Evolutionary conservation across 35 echinoderm and acorn worm species (phyloP).

Genomic region (Heliocidaris erythrogramma): DNA sequence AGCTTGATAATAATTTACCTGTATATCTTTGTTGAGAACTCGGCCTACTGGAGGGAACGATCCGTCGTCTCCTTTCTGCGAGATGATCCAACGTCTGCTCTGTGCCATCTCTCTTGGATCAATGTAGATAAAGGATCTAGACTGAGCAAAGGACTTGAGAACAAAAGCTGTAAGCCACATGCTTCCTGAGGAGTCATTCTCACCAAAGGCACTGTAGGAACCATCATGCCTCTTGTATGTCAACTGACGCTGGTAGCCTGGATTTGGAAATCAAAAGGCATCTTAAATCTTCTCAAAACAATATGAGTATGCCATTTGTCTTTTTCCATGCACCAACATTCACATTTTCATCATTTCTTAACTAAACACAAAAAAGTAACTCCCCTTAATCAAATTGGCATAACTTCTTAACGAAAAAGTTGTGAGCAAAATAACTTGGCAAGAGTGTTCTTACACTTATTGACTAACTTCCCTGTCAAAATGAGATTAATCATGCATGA

Average conservation of each 20-base stretch:
- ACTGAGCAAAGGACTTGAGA: constrained; percentile 96
- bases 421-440: too few relatives aligned
- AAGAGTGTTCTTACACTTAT: too few relatives aligned
- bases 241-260: constrained; percentile 95
- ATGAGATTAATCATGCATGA: too few relatives aligned
- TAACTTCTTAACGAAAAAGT: too few relatives aligned
- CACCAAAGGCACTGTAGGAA: constrained; percentile 97
- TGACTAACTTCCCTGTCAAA: too few relatives aligned
- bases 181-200: constrained; percentile 94
- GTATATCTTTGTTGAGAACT: constrained; percentile 98
- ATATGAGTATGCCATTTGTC: too few relatives aligned
- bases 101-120: constrained; percentile 69
- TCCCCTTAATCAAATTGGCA: too few relatives aligned
- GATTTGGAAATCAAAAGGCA: neutral
- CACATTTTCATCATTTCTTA: too few relatives aligned
- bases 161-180: constrained; percentile 99
- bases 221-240: constrained; percentile 90
- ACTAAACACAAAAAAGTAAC: too few relatives aligned
- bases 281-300: neutral
- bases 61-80: constrained; percentile 75
- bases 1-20: constrained; percentile 53
- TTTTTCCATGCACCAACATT: too few relatives aligned
- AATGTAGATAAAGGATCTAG: constrained; percentile 89
- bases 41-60: constrained; percentile 88
- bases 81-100: constrained; percentile 85